phyloP scores from a whole-genome alignment of 2,797 vertebrate species.

The Sebastes hubbsi region DNA sequence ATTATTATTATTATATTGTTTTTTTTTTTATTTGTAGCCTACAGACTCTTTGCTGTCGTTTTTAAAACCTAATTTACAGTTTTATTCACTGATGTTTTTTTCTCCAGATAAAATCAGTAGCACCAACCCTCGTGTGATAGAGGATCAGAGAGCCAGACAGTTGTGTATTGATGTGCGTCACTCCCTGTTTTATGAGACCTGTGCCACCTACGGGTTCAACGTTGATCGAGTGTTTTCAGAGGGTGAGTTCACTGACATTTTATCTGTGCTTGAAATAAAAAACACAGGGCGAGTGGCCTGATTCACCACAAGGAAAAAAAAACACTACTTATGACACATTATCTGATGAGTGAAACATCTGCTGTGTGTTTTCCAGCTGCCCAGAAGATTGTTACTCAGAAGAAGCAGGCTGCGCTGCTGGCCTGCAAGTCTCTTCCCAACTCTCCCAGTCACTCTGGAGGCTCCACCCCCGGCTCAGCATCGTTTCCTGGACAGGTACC shows the following conservation, averaged over 20 bases:
- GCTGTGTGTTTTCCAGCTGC: constrained; percentile 80
- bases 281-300: background rate
- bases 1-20: too few species aligned
- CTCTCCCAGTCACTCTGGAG: constrained; percentile 93
- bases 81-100: background rate
- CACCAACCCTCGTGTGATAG: constrained; percentile 90
- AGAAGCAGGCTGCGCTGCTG: constrained; percentile 90
- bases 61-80: too few species aligned
- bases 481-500: constrained; percentile 84
- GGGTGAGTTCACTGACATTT: constrained; percentile 76
- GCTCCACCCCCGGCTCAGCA: constrained; percentile 88
- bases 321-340: background rate
- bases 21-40: background rate
- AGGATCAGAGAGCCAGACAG: constrained; percentile 89
- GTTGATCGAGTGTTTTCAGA: constrained; percentile 96
- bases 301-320: background rate
- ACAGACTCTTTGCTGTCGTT: background rate
- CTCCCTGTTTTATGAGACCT: constrained; percentile 95
- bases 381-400: constrained; percentile 90
- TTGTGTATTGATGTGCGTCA: constrained; percentile 87
- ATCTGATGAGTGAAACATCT: background rate
- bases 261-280: background rate
- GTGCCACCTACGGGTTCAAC: constrained; percentile 96
- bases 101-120: constrained; percentile 91
- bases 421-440: constrained; percentile 96